Evolutionary conservation across 2,797 vertebrate genomes (phyloP).

Genomic region (Danio kyathit): DNA sequence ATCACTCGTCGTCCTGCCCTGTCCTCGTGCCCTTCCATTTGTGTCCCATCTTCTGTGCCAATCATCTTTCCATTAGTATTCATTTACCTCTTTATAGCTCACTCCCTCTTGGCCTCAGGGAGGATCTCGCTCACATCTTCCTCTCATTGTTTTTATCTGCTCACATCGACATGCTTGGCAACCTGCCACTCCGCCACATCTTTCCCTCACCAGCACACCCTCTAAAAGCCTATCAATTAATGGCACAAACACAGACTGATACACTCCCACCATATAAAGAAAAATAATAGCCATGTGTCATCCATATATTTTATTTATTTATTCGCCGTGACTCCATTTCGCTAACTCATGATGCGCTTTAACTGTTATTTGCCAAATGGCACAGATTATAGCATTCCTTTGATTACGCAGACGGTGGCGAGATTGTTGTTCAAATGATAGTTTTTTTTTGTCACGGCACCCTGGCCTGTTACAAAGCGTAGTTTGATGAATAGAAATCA

Average conservation of each 20-base stretch:
- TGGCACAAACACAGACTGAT: conserved; percentile 6
- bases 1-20: background rate
- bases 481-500: conserved; percentile 24
- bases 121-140: conserved; percentile 58
- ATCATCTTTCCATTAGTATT: conserved; percentile 77
- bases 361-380: conserved; percentile 35
- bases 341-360: background rate
- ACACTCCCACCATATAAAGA: conserved; percentile 25
- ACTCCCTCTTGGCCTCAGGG: conserved; percentile 61
- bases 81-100: conserved; percentile 72
- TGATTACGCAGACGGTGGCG: conserved; percentile 7
- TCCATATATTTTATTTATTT: conserved; percentile 16
- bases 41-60: conserved; percentile 68
- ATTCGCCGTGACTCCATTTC: conserved; percentile 5
- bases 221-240: conserved; percentile 62
- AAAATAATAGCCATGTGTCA: conserved; percentile 26
- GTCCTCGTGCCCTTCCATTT: conserved; percentile 65
- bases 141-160: conserved; percentile 68
- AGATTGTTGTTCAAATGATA: conserved; percentile 13
- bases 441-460: background rate
- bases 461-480: background rate
- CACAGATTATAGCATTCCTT: conserved; percentile 14
- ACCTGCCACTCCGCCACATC: conserved; percentile 59
- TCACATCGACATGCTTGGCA: conserved; percentile 67
- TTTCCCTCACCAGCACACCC: conserved; percentile 30